phyloP scores from a whole-genome alignment of 2,113 vertebrate species.

The Ahaetulla prasina region DNA sequence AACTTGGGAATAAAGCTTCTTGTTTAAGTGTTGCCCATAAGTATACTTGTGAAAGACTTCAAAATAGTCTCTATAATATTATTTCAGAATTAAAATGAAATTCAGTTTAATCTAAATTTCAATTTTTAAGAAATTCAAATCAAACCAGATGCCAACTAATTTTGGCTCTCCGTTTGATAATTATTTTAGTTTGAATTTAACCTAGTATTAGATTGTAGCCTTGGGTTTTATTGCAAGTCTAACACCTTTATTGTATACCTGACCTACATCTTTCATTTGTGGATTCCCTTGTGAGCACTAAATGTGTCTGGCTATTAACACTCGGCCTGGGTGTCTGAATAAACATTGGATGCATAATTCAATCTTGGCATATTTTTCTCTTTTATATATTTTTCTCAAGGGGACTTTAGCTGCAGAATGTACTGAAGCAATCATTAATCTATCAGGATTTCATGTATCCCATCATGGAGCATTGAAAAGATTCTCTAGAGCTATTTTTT shows the following conservation, averaged over 20 bases:
- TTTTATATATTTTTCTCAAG: constrained; percentile 50
- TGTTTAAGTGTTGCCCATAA: not conserved
- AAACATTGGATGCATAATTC: constrained; percentile 51
- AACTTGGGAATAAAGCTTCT: not conserved
- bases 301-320: constrained; percentile 20
- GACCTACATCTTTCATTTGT: constrained; percentile 29
- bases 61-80: not conserved
- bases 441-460: constrained; percentile 79
- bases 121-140: not conserved
- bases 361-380: constrained; percentile 51
- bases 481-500: constrained; percentile 65
- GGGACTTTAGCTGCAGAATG: constrained; percentile 51
- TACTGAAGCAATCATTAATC: constrained; percentile 85
- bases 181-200: not conserved
- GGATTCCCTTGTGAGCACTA: constrained; percentile 25
- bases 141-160: not conserved
- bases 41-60: not conserved
- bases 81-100: not conserved
- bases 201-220: not conserved
- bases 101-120: not conserved
- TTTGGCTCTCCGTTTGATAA: not conserved
- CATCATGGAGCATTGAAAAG: constrained; percentile 80
- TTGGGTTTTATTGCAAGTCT: constrained; percentile 13
- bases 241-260: not conserved
- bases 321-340: constrained; percentile 50